These are phyloP conservation scores for Pseudorectes ferrugineus DNA, from an alignment of 2,113 vertebrate genomes.

Conservation along the genomic window DNA sequence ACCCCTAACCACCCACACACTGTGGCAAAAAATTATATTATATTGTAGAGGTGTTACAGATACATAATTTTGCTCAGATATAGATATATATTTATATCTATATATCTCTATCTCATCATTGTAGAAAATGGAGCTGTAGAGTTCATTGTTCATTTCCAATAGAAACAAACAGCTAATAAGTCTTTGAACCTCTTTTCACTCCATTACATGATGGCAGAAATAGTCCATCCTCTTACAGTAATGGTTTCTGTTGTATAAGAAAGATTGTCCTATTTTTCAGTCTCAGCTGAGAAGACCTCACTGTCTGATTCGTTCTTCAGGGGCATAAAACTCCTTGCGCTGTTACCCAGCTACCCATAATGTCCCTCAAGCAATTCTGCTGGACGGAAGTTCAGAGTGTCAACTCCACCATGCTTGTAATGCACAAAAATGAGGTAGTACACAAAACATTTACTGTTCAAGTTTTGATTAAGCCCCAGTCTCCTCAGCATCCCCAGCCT, in stretches of 20 bases:
- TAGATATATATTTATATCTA: background rate
- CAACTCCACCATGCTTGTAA: slow-evolving; percentile 45
- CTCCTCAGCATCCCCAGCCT: slow-evolving; percentile 23
- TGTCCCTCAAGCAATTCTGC: slow-evolving; percentile 12
- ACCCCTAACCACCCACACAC: background rate
- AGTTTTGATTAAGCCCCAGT: slow-evolving; percentile 63
- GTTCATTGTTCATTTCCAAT: slow-evolving; percentile 32
- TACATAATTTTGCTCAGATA: background rate
- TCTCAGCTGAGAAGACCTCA: slow-evolving; percentile 45
- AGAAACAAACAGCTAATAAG: slow-evolving; percentile 46
- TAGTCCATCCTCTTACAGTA: slow-evolving; percentile 53
- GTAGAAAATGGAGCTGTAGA: slow-evolving; percentile 45
- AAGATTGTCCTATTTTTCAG: slow-evolving; percentile 61
- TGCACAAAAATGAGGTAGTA: slow-evolving; percentile 77
- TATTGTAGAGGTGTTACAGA: slow-evolving; percentile 1
- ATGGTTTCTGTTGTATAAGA: slow-evolving; percentile 26
- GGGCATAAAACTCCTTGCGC: slow-evolving; percentile 31
- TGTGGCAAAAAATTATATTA: background rate
- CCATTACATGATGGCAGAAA: slow-evolving; percentile 35
- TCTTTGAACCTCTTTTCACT: slow-evolving; percentile 40
- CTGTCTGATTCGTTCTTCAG: slow-evolving; percentile 40
- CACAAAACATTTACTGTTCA: slow-evolving; percentile 58
- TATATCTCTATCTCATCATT: slow-evolving; percentile 19
- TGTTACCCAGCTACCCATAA: slow-evolving; percentile 54
- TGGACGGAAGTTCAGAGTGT: slow-evolving; percentile 30